phyloP scores from a whole-genome alignment of 53 echinoderm and acorn worm genomes.

The Paelopatides confundens region DNA sequence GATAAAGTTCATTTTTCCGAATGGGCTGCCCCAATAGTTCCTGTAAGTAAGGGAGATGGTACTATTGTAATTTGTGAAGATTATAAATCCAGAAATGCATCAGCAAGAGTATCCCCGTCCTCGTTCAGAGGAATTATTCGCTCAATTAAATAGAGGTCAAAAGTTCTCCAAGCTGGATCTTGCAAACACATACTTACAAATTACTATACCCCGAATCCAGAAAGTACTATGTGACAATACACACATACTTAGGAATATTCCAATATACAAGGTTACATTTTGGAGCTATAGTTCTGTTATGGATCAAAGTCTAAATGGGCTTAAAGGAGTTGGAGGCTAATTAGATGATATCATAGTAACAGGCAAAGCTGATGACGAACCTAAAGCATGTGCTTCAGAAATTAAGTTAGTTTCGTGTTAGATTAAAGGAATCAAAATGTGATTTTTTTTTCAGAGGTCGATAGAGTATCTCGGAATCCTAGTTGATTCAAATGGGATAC shows the following conservation, averaged over 20 bases:
- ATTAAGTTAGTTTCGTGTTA: neutral
- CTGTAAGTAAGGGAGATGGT: constrained; percentile 7
- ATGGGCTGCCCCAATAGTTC: constrained; percentile 10
- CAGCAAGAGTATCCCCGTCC: neutral
- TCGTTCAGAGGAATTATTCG: neutral
- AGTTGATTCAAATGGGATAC: neutral
- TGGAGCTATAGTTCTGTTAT: constrained; percentile 34
- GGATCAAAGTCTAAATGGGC: constrained; percentile 31
- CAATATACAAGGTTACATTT: constrained; percentile 46
- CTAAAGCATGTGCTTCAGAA: constrained; percentile 12
- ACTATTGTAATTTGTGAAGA: neutral
- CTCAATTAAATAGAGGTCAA: neutral
- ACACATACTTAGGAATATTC: constrained; percentile 32
- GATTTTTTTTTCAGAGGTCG: neutral
- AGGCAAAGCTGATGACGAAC: neutral
- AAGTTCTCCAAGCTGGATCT: neutral
- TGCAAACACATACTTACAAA: constrained; percentile 7
- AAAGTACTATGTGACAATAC: constrained; percentile 37
- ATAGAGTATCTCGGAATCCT: constrained; percentile 4
- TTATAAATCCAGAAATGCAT: neutral
- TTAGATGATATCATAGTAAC: constrained; percentile 53
- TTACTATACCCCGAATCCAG: constrained; percentile 45
- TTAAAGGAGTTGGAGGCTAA: constrained; percentile 20
- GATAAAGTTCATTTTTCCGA: constrained; percentile 10
- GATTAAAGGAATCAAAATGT: constrained; percentile 8